Evolutionary conservation across 2,797 vertebrate species (phyloP).

Genomic region (Etheostoma nigrum): DNA sequence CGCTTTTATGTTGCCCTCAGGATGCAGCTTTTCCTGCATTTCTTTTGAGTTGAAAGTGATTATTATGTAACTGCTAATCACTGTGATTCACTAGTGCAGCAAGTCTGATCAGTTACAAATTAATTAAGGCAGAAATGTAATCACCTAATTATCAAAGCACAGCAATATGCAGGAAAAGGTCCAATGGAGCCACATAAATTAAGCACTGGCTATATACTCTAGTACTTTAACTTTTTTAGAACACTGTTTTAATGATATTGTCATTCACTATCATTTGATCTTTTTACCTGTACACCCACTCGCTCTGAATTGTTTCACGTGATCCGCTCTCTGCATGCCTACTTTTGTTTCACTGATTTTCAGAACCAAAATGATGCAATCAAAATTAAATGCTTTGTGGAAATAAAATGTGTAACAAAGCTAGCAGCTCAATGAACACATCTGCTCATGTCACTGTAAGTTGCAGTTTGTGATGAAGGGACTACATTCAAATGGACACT

Average conservation of each 20-base stretch:
- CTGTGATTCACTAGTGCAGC: neutral
- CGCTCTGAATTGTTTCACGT: neutral
- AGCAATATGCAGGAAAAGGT: neutral
- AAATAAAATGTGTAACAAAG: constrained; percentile 5
- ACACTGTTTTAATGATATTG: neutral
- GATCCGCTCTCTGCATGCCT: neutral
- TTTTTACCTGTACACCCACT: constrained; percentile 10
- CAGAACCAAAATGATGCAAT: neutral
- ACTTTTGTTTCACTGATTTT: constrained; percentile 20
- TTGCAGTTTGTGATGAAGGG: neutral
- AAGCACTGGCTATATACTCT: neutral
- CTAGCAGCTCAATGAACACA: neutral
- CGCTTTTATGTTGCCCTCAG: constrained; percentile 15
- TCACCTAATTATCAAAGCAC: constrained; percentile 18
- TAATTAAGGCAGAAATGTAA: constrained; percentile 12
- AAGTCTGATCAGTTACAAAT: constrained; percentile 23
- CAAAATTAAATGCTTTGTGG: neutral
- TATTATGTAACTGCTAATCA: constrained; percentile 21
- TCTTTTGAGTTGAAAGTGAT: constrained; percentile 18
- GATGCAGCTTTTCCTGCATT: constrained; percentile 18
- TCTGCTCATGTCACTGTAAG: neutral
- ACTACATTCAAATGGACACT: neutral
- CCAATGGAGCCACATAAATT: constrained; percentile 5
- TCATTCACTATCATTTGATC: neutral
- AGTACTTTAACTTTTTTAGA: neutral